These are phyloP conservation scores for Erynnis tages DNA, from an alignment of 2,888 invertebrate species.

Conservation along the genomic window DNA sequence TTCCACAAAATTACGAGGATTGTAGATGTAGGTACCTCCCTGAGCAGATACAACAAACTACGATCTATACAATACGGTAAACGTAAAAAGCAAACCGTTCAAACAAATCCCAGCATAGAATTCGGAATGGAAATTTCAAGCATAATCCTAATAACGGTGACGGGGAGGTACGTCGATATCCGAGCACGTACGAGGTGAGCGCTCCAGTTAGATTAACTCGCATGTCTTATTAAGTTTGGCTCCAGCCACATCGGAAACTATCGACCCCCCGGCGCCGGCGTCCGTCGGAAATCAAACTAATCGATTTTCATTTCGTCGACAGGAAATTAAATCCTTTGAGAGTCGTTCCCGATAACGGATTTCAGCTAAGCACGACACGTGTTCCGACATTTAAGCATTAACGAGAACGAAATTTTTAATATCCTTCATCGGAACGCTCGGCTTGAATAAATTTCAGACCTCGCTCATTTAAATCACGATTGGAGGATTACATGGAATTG, in stretches of 20 bases:
- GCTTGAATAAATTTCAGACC: slow-evolving; percentile 46
- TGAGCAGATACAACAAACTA: neutral
- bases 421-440: slow-evolving; percentile 36
- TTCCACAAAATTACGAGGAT: too few relatives aligned
- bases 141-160: slow-evolving; percentile 16
- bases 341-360: slow-evolving; percentile 73
- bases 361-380: slow-evolving; percentile 75
- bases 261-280: slow-evolving; percentile 60
- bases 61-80: neutral
- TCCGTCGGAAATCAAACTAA: slow-evolving; percentile 78
- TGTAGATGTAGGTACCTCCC: too few relatives aligned
- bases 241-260: slow-evolving; percentile 67
- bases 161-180: slow-evolving; percentile 17
- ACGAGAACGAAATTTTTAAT: slow-evolving; percentile 44
- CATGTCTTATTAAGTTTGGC: slow-evolving; percentile 63
- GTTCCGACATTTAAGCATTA: slow-evolving; percentile 49
- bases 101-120: neutral
- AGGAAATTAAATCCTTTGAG: slow-evolving; percentile 82
- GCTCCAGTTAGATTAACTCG: slow-evolving; percentile 34
- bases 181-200: slow-evolving; percentile 25
- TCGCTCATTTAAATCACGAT: slow-evolving; percentile 37
- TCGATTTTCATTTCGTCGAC: slow-evolving; percentile 79
- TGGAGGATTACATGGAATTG: slow-evolving; percentile 41
- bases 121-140: slow-evolving; percentile 3
- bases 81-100: slow-evolving; percentile 1